A percentile compares a stretch with the other conserved stretches of the same genome.
Evolutionary conservation across 2,888 invertebrate species (phyloP).

Genomic region (Luperina nickerlii): DNA sequence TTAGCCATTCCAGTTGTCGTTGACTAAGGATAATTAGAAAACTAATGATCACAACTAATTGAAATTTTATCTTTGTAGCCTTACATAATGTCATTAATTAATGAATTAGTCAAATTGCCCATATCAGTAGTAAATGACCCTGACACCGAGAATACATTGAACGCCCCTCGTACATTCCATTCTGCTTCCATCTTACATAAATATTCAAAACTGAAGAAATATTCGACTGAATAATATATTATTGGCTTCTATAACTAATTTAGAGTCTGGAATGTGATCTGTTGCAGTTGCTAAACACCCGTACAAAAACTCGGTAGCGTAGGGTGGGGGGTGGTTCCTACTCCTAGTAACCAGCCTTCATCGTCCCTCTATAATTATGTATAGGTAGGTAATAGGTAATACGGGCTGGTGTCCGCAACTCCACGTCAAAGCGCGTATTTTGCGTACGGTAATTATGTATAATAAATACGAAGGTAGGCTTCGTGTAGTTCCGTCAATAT

Average conservation of each 20-base stretch:
- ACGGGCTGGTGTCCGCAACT: no score
- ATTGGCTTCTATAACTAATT: neutral
- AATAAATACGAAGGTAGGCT: constrained; percentile 2
- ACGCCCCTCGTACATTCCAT: neutral
- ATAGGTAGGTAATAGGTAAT: no score
- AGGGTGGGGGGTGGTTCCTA: neutral
- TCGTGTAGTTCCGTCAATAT: neutral
- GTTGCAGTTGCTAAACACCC: neutral
- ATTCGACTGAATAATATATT: neutral
- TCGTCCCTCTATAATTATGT: neutral
- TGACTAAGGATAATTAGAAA: no score
- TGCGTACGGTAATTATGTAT: no score
- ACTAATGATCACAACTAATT: no score
- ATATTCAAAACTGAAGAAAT: neutral
- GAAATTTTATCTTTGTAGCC: no score
- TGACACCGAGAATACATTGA: no score
- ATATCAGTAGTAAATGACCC: no score
- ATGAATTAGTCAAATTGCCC: no score
- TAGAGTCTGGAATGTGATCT: neutral
- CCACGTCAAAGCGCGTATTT: no score
- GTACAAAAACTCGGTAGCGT: neutral
- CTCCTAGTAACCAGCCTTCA: neutral
- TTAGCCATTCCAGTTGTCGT: no score
- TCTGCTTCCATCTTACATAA: neutral
- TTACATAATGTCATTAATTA: no score